These are phyloP conservation scores for Sitophilus oryzae DNA, from an alignment of 1,140 invertebrate genomes.

Conservation along the genomic window DNA sequence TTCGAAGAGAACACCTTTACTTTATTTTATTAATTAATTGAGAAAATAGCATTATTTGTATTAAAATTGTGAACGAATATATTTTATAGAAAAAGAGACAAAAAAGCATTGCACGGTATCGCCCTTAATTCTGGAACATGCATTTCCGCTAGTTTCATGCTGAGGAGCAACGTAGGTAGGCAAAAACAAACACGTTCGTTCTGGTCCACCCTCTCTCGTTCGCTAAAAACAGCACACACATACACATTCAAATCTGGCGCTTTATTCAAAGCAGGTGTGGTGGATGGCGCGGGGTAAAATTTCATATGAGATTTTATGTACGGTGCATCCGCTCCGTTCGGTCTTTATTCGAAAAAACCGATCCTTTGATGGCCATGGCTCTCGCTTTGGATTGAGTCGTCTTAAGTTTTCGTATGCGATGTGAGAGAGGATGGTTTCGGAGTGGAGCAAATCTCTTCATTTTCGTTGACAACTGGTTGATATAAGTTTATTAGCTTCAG, in stretches of 20 bases:
- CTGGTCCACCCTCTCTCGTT: constrained; percentile 18
- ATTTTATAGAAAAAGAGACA: neutral
- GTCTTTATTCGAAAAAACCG: constrained; percentile 8
- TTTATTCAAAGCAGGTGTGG: constrained; percentile 18
- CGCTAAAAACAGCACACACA: constrained; percentile 14
- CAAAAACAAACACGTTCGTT: constrained; percentile 13
- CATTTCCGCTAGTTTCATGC: constrained; percentile 17
- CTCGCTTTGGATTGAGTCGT: constrained; percentile 1
- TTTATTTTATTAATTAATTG: too few relatives aligned
- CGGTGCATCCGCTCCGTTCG: constrained; percentile 12
- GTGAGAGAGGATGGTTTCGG: too few relatives aligned
- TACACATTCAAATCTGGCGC: constrained; percentile 12
- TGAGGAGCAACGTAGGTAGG: constrained; percentile 2
- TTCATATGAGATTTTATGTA: constrained; percentile 21
- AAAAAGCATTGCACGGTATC: constrained; percentile 1
- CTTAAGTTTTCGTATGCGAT: too few relatives aligned
- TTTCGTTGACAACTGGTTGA: too few relatives aligned
- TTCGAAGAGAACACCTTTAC: too few relatives aligned
- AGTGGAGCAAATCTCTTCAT: too few relatives aligned
- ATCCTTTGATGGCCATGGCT: constrained; percentile 1
- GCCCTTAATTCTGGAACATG: constrained; percentile 10
- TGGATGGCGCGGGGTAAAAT: constrained; percentile 10
- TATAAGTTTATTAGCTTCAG: too few relatives aligned
- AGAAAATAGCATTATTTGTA: too few relatives aligned
- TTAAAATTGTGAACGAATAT: too few relatives aligned